Evolutionary conservation across 2,113 vertebrate genomes (phyloP).

Genomic region (Brachyhypopomus occidentalis): DNA sequence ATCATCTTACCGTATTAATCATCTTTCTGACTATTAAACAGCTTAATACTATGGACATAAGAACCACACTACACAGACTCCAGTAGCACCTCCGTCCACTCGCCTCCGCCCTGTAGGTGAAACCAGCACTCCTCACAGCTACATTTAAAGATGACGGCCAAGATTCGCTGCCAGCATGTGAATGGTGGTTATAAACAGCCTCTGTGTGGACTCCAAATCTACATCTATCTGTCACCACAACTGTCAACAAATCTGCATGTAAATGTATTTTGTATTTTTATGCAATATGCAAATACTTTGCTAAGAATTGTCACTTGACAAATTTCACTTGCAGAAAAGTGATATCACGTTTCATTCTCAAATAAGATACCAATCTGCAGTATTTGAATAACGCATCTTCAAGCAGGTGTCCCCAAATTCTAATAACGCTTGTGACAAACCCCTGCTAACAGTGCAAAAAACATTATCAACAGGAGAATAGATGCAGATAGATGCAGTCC

Average conservation of each 20-base stretch:
- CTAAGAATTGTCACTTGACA: conserved; percentile 5
- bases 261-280: neutral
- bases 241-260: neutral
- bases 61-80: neutral
- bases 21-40: conserved; percentile 29
- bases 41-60: neutral
- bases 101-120: too few species aligned
- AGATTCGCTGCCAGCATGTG: too few species aligned
- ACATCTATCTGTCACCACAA: neutral
- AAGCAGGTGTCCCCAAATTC: neutral
- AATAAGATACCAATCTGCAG: neutral
- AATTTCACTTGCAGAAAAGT: neutral
- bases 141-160: too few species aligned
- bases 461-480: too few species aligned
- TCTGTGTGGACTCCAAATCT: neutral
- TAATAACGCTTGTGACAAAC: neutral
- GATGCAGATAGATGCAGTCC: too few species aligned
- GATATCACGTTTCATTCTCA: neutral
- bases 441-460: neutral
- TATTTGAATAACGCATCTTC: conserved; percentile 18
- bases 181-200: too few species aligned
- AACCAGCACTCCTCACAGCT: neutral
- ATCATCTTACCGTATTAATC: neutral
- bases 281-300: neutral
- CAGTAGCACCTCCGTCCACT: too few species aligned